These are phyloP conservation scores for Elegia similella DNA, from an alignment of 2,888 invertebrate species.

Conservation along the genomic window DNA sequence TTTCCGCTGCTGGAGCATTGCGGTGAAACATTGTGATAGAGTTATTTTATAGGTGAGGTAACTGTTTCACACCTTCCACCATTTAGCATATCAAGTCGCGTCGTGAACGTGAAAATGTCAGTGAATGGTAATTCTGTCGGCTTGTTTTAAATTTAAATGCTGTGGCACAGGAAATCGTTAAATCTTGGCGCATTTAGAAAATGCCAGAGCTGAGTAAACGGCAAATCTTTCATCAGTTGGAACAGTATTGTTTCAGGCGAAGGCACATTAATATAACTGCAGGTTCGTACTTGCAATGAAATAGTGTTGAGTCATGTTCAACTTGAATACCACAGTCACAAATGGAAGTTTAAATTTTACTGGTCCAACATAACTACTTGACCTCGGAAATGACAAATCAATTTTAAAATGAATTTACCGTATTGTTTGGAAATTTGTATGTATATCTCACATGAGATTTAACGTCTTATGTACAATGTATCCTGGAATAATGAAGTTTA, in stretches of 20 bases:
- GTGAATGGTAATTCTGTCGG: conserved; percentile 23
- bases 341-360: too few relatives aligned
- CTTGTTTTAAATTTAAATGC: conserved; percentile 13
- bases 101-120: conserved; percentile 31
- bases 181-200: not conserved
- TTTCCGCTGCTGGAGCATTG: conserved; percentile 60
- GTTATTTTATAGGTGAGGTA: conserved; percentile 50
- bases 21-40: conserved; percentile 43
- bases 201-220: not conserved
- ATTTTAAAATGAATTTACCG: too few relatives aligned
- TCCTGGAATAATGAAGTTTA: too few relatives aligned
- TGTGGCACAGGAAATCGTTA: conserved; percentile 4
- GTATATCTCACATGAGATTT: too few relatives aligned
- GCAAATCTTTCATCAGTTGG: not conserved
- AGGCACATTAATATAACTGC: not conserved
- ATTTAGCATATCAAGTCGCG: conserved; percentile 38
- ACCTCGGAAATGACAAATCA: too few relatives aligned
- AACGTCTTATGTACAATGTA: too few relatives aligned
- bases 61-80: conserved; percentile 58
- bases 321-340: too few relatives aligned
- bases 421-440: too few relatives aligned
- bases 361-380: too few relatives aligned
- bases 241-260: not conserved
- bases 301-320: not conserved
- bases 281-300: not conserved